A percentile compares a stretch with the other conserved stretches of the same genome.
phyloP scores from a whole-genome alignment of 1,140 invertebrate genomes.

The Caerostris darwini region DNA sequence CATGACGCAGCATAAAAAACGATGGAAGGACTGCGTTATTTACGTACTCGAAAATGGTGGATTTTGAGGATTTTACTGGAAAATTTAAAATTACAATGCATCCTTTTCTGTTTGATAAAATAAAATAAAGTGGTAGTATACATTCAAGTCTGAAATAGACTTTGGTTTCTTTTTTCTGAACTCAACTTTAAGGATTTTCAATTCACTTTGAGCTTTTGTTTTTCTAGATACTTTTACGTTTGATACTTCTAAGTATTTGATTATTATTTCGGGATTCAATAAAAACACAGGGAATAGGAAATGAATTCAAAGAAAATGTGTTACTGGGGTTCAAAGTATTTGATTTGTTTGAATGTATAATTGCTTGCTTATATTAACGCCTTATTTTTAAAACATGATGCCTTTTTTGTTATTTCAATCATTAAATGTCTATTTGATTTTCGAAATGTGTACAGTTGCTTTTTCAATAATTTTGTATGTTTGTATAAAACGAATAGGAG shows the following conservation, averaged over 20 bases:
- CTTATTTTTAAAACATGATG: background rate
- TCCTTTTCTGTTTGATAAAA: constrained; percentile 59
- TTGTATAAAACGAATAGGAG: no score
- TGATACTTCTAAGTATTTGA: background rate
- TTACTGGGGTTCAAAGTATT: no score
- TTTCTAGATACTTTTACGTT: background rate
- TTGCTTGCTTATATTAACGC: background rate
- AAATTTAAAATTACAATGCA: constrained; percentile 76
- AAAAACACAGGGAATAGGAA: background rate
- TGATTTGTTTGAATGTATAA: background rate
- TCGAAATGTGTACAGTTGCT: no score
- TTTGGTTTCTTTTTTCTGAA: constrained; percentile 28
- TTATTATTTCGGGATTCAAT: background rate
- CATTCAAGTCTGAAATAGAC: constrained; percentile 32
- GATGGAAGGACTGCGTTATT: constrained; percentile 7
- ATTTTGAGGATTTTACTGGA: constrained; percentile 56
- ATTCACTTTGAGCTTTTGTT: constrained; percentile 12
- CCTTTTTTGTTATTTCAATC: background rate
- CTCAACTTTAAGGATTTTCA: constrained; percentile 4
- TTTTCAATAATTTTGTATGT: no score
- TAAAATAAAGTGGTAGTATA: constrained; percentile 52
- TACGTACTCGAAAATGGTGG: constrained; percentile 58
- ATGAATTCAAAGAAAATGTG: background rate
- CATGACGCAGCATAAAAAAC: constrained; percentile 67
- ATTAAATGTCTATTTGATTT: no score